Base-by-base conservation (phyloP, 2,797 vertebrate genomes). In the Enteromius mattozi region DNA sequence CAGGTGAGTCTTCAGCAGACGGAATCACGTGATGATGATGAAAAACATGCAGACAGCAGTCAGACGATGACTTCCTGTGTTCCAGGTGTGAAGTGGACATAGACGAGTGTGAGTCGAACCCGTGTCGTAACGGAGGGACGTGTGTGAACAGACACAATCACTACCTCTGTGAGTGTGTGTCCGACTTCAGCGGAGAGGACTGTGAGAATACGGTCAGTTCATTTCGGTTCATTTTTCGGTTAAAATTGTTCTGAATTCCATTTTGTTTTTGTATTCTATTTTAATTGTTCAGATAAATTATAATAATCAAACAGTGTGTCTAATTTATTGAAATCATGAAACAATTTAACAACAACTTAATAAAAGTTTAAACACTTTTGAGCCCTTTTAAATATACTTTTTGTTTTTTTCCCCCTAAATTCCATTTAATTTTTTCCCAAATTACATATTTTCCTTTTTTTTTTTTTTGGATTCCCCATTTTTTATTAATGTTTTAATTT, bases 81-180 rank as follows among this genome's bases (percentile, higher is more conserved):
- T 66, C 42, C 78, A 99, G 98, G 86, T 99, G 98, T 88, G 96
- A 96, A 91, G 91, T 93, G 35, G 96, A 96, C 63, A 89, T 96
- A 79, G 94, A 96, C 3, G 95, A 97, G 85, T 99, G 98, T n/a
- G 93, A 94, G 1, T 95, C 95, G 3, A 95, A 93, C 87, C 98
- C 97, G 0, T 99, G 98, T 92, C 95, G 96, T 85, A 97, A 99
- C 0, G 97, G 97, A 3, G 98, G 96, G 72, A 96, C 96, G 33
- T 99, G 98, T 88, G 93, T 93, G 83, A 94, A 95, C 87, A 88
- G 93, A 0, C 93, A 94, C 17, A 96, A 96, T 91, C 92, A 89
- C 65, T 97, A 94, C 68, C 93, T 96, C 88, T 99, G 98, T 47
- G 40, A 95, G 86, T 99, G 98, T 89, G 91, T 91, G 1, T 85